Conservation (phyloP, 35 echinoderm and acorn worm species). For the Stichopus chloronotus region DNA sequence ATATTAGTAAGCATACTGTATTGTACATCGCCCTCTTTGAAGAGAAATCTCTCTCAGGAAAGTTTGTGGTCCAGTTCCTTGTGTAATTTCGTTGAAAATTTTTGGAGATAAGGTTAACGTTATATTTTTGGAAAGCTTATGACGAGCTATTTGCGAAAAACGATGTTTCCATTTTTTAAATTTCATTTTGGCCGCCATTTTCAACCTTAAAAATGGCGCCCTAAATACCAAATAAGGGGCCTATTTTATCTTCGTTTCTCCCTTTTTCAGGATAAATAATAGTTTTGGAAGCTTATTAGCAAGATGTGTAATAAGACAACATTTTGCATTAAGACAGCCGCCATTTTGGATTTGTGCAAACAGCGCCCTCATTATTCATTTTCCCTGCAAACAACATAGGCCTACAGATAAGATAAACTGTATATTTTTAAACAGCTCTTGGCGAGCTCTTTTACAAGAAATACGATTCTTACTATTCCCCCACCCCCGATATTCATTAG, state of each 20-base stretch:
- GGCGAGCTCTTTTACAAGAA: constrained; percentile 7
- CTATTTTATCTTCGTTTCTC: no score
- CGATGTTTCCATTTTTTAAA: constrained; percentile 27
- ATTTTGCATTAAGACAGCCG: constrained; percentile 13
- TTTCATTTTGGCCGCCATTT: constrained; percentile 25
- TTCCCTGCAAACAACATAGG: neutral
- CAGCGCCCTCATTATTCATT: constrained; percentile 20
- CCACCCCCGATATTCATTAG: constrained; percentile 13
- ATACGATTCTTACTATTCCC: constrained; percentile 8
- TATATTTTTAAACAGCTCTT: constrained; percentile 10
- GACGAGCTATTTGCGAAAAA: constrained; percentile 25
- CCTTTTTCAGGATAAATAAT: constrained; percentile 22
- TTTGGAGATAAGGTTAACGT: constrained; percentile 12
- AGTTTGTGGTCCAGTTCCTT: constrained; percentile 26
- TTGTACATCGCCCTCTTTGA: constrained; percentile 17
- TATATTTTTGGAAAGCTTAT: constrained; percentile 32
- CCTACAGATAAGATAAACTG: constrained; percentile 4
- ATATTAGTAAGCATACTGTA: constrained; percentile 12
- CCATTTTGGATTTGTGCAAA: constrained; percentile 23
- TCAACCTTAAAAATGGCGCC: neutral
- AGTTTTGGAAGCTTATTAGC: neutral
- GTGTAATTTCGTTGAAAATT: constrained; percentile 20
- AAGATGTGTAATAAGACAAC: constrained; percentile 19
- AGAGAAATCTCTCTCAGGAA: constrained; percentile 11
- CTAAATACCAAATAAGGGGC: neutral